phyloP scores from a whole-genome alignment of 2,113 vertebrate species.

The Oostethus manadensis region DNA sequence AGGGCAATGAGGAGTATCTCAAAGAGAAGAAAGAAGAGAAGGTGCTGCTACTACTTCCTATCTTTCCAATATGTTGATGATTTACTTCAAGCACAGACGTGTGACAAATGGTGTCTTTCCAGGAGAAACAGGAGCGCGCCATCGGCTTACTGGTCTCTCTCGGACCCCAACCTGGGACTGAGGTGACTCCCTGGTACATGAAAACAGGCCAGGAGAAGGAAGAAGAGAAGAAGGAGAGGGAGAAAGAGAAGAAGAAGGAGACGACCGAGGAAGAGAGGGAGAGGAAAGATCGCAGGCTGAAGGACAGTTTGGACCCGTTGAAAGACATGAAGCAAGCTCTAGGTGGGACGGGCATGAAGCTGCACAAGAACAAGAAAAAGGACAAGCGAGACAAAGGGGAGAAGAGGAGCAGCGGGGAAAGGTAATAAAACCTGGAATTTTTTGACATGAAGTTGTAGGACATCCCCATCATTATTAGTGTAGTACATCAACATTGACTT shows the following conservation, averaged over 20 bases:
- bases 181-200: constrained; percentile 85
- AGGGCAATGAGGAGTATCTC: constrained; percentile 79
- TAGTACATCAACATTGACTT: too few species aligned
- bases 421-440: constrained; percentile 41
- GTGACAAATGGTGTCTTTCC: not conserved
- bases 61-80: not conserved
- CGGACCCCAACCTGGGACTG: constrained; percentile 80
- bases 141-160: constrained; percentile 84
- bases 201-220: constrained; percentile 52
- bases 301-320: constrained; percentile 68
- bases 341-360: constrained; percentile 46
- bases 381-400: constrained; percentile 37
- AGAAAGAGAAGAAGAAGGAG: constrained; percentile 54
- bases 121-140: constrained; percentile 85
- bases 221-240: constrained; percentile 34
- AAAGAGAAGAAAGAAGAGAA: constrained; percentile 82
- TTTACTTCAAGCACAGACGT: too few species aligned
- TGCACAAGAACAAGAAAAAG: constrained; percentile 55
- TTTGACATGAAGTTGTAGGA: too few species aligned
- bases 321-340: constrained; percentile 70
- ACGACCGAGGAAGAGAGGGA: constrained; percentile 68
- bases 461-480: too few species aligned
- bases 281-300: constrained; percentile 67
- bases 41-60: constrained; percentile 49
- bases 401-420: constrained; percentile 47